Evolutionary conservation across 2,888 invertebrate species (phyloP).

Genomic region (Geophilus truncorum): DNA sequence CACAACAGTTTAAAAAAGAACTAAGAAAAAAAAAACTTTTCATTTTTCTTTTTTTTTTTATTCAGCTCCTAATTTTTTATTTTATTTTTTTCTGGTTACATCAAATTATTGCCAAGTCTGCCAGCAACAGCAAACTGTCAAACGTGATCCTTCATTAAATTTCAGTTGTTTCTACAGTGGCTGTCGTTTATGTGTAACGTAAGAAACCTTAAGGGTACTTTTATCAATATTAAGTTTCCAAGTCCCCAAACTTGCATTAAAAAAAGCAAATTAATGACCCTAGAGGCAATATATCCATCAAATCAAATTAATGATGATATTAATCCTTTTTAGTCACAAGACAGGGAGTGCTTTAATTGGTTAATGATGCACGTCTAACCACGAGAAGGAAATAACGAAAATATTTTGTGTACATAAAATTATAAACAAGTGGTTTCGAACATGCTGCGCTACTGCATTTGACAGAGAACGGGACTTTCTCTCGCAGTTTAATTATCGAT

Average conservation of each 20-base stretch:
- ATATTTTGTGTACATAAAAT: constrained; percentile 18
- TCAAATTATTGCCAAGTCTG: neutral
- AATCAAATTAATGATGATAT: constrained; percentile 2
- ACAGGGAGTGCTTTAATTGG: neutral
- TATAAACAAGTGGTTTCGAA: neutral
- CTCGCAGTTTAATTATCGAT: constrained; percentile 24
- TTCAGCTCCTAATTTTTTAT: neutral
- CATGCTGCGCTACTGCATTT: neutral
- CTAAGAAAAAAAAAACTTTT: neutral
- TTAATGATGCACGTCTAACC: neutral
- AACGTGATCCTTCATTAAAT: constrained; percentile 18
- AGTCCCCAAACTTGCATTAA: neutral
- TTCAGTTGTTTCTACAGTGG: constrained; percentile 8
- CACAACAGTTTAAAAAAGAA: neutral
- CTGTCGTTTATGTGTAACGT: neutral
- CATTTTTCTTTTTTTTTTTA: neutral
- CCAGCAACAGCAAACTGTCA: constrained; percentile 12
- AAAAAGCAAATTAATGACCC: constrained; percentile 9
- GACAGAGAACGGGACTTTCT: constrained; percentile 6
- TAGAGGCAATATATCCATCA: neutral
- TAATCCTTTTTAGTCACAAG: neutral
- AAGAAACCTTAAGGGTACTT: constrained; percentile 19
- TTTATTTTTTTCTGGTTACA: no score
- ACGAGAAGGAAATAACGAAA: neutral
- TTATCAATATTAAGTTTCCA: constrained; percentile 13